phyloP scores from a whole-genome alignment of 2,797 vertebrate species.

The Peromyscus attwateri region DNA sequence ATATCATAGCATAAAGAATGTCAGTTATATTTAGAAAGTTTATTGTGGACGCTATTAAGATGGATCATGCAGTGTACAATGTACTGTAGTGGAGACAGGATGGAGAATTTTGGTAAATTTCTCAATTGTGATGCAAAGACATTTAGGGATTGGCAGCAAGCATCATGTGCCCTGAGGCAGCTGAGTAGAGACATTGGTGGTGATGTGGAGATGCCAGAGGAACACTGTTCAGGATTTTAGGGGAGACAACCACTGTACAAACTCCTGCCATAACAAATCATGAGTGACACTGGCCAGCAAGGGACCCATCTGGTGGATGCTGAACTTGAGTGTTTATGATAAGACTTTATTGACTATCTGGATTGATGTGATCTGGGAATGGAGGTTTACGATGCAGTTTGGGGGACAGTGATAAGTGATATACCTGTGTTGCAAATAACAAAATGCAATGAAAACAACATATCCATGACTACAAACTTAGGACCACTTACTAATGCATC shows the following conservation, averaged over 20 bases:
- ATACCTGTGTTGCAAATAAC: not conserved
- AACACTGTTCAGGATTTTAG: not conserved
- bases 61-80: not conserved
- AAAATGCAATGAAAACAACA: constrained; percentile 10
- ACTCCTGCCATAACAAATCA: not conserved
- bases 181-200: not conserved
- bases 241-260: not conserved
- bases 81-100: not conserved
- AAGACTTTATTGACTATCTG: not conserved
- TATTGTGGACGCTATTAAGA: not conserved
- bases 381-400: not conserved
- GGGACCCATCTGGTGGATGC: not conserved
- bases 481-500: not conserved
- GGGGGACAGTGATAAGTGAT: not conserved
- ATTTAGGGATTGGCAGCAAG: not conserved
- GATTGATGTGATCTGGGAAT: not conserved
- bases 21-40: not conserved
- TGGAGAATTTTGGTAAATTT: not conserved
- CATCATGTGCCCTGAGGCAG: not conserved
- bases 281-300: not conserved
- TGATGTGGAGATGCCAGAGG: not conserved
- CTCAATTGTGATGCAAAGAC: not conserved
- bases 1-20: not conserved
- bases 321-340: not conserved
- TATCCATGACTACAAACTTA: not conserved